These are phyloP conservation scores for Imbricaverruca yamaguchii DNA, from an alignment of 2,888 invertebrate species.

Conservation along the genomic window DNA sequence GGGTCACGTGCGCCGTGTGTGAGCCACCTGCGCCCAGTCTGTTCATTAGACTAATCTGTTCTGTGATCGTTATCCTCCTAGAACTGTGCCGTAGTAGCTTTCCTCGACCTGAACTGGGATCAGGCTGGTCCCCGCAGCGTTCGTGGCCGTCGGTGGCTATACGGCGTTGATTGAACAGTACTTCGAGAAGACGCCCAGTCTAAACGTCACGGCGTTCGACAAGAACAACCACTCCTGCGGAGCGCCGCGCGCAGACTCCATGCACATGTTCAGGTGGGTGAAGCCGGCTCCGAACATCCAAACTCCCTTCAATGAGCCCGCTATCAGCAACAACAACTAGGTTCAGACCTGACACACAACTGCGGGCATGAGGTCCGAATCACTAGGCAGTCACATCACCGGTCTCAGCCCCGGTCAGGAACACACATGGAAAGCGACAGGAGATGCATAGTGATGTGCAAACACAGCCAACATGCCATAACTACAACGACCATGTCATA, in stretches of 20 bases:
- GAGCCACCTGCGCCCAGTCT: neutral
- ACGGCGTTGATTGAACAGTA: constrained; percentile 41
- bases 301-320: no score
- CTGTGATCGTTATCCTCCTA: neutral
- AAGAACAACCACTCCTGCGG: constrained; percentile 37
- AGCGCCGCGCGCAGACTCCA: constrained; percentile 39
- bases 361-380: no score
- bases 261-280: constrained; percentile 39
- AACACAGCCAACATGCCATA: no score
- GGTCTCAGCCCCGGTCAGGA: no score
- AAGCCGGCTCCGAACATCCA: no score
- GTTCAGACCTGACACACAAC: no score
- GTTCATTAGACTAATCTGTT: neutral
- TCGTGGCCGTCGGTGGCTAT: constrained; percentile 46
- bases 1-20: neutral
- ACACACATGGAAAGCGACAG: no score
- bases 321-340: no score
- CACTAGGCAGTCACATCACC: no score
- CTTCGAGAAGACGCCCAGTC: constrained; percentile 41
- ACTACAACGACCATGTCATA: no score
- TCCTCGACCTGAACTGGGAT: neutral
- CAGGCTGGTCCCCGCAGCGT: constrained; percentile 35
- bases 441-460: no score
- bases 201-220: constrained; percentile 33
- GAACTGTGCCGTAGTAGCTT: neutral